Evolutionary conservation across 2,888 invertebrate species (phyloP).

Genomic region (Thecocarcelia acutangulata): DNA sequence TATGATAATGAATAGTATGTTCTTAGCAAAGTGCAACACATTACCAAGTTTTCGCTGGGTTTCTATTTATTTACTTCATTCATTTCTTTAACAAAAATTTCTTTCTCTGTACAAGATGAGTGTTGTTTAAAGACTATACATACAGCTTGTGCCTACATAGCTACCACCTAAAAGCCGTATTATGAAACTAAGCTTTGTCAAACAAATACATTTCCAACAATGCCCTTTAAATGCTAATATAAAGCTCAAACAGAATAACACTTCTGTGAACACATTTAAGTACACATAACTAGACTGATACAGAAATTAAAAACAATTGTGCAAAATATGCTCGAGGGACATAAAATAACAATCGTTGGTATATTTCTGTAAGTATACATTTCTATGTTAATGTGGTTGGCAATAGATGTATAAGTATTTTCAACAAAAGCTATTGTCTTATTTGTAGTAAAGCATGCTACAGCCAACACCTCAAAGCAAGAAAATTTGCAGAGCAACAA

Average conservation of each 20-base stretch:
- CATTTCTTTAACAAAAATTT: too few species aligned
- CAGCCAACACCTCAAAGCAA: background rate
- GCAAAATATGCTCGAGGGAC: slow-evolving; percentile 30
- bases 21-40: too few species aligned
- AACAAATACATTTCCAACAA: slow-evolving; percentile 40
- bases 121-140: too few species aligned
- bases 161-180: slow-evolving; percentile 20
- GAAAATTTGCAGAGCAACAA: slow-evolving; percentile 2
- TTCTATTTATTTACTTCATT: too few species aligned
- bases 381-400: background rate
- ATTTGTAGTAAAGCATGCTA: background rate
- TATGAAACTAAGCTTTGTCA: slow-evolving; percentile 36
- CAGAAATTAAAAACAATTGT: slow-evolving; percentile 22
- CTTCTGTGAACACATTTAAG: background rate
- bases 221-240: slow-evolving; percentile 43
- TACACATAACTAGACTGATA: background rate
- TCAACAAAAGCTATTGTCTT: slow-evolving; percentile 4
- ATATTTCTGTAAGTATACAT: too few species aligned
- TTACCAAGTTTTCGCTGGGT: too few species aligned
- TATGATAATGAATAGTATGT: too few species aligned
- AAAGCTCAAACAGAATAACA: slow-evolving; percentile 22
- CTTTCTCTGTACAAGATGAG: too few species aligned
- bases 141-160: background rate
- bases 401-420: slow-evolving; percentile 1
- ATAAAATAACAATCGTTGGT: slow-evolving; percentile 5